Evolutionary conservation across 2,113 vertebrate species (phyloP), one percentile per base, ranked within the genome.

Genomic region (Riparia riparia): DNA sequence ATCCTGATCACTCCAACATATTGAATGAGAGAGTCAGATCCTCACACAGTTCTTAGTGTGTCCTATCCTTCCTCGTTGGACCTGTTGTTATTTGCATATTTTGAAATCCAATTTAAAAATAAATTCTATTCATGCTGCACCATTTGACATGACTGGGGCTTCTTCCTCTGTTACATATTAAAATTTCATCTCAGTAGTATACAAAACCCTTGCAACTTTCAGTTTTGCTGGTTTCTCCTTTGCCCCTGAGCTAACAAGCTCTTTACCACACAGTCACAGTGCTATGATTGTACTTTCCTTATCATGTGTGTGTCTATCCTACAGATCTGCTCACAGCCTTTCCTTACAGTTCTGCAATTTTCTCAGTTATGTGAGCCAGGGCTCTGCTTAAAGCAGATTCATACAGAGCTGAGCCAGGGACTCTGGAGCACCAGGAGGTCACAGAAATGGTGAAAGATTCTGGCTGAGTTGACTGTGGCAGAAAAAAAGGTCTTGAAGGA

Each of bases 221-320:
- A 32, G 18, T 76, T 80, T 69, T 80, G 2, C 11, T 58, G 14
- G 13, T 70, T 90, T 90, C 21, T 37, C 17, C 45, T 70, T 39
- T 82, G 8, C 2, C 18, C 10, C n/a, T 80, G 37, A 89, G 17
- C 14, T 81, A 49, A 69, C 1, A 1, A 53, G 42, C 32, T 5
- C n/a, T 70, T 81, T 76, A 21, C 25, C 12, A 24, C 44, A n/a
- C 6, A 63, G 34, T 68, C 6, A 14, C 9, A 34, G 13, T 3
- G 12, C 14, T 63, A 8, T 42, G 32, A 50, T 58, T 74, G 34
- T 32, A 29, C 18, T 17, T 42, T 64, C 22, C 32, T 71, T 56
- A 60, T 42, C 17, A 11, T 21, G 3, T 1, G 0, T 34, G 12
- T 11, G 3, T 76, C 21, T 7, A 0, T n/a, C 16, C 21, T 25